Evolutionary conservation across 35 echinoderm and acorn worm genomes (phyloP), one percentile per base, ranked within the genome.

Genomic region (Apostichopus japonicus): DNA sequence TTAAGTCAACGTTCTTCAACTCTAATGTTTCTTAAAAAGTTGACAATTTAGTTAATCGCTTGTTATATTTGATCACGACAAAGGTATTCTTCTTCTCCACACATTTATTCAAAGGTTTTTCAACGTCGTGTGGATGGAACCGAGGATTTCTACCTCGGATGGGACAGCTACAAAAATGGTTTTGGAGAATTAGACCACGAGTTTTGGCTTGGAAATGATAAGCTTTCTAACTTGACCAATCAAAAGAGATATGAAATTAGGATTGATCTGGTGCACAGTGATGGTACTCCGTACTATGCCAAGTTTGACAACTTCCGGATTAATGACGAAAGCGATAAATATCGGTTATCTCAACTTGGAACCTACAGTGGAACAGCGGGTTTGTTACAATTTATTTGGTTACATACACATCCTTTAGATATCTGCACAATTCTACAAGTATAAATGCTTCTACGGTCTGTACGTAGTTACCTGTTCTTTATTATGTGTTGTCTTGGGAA

Each of bases 311-410:
- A 58, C 56, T 58, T 58, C 56, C 6, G 56, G 56, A 58, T 58
- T 10, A 58, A 58, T 58, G 56, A 58, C 10, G 56, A 58, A 58
- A 58, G 56, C 56, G 56, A 58, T 58, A 58, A 58, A 58, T 78
- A 78, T 44, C 27, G n/a, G 16, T 23, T 78, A 8, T 78, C 76
- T 78, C n/a, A 78, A 23, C 76, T 78, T 23, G 76, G 76, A 16
- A 44, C 76, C n/a, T 78, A 78, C 27, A 78, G 76, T 78, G 76
- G 76, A 78, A 44, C n/a, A 22, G 76, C 76, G n/a, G 76, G 76
- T 78, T 22, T 22, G 76, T 23, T 25, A 25, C 25, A 25, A 25
- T 25, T 0, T 25, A 25, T 25, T 25, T 25, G 25, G 1, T 25
- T 25, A 25, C 25, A 25, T 0, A 25, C 25, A 25, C 25, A 25